Percentiles rank a stretch among this genome's conserved stretches.
These are phyloP conservation scores for Marmota monax DNA, from an alignment of 2,113 vertebrate genomes.

Conservation along the genomic window DNA sequence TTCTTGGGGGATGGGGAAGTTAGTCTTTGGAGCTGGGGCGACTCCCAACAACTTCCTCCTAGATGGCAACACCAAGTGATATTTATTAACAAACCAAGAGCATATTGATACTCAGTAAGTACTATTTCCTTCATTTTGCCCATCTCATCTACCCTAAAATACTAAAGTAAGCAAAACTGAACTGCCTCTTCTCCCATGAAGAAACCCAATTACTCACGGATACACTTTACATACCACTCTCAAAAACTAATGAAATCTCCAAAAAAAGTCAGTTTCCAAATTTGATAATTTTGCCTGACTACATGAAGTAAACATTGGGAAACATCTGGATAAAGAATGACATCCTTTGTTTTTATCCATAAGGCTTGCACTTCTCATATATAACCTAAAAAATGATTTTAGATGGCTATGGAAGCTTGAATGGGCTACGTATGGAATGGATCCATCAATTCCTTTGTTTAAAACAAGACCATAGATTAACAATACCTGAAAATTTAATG, in stretches of 20 bases:
- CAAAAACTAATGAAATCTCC: not conserved
- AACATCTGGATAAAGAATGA: slow-evolving; percentile 58
- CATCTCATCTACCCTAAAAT: not conserved
- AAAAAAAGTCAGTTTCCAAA: not conserved
- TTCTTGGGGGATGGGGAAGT: too few species aligned
- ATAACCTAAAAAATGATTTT: slow-evolving; percentile 43
- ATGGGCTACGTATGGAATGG: not conserved
- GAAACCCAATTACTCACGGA: not conserved
- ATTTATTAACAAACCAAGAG: not conserved
- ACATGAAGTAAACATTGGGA: not conserved
- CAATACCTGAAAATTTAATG: slow-evolving; percentile 33
- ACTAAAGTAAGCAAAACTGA: not conserved
- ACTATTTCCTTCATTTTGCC: not conserved
- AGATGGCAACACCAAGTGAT: not conserved
- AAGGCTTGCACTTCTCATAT: not conserved
- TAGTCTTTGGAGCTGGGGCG: too few species aligned
- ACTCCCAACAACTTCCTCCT: not conserved
- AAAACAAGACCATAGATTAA: slow-evolving; percentile 44
- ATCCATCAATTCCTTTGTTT: slow-evolving; percentile 18
- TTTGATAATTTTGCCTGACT: not conserved
- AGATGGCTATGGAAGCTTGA: slow-evolving; percentile 37
- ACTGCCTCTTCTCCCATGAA: not conserved
- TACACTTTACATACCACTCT: not conserved
- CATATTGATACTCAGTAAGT: not conserved
- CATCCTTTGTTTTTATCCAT: slow-evolving; percentile 20